Evolutionary conservation across 2,888 invertebrate genomes (phyloP), one percentile per base, ranked within the genome.

Genomic region (Prosopocoilus inquinatus): DNA sequence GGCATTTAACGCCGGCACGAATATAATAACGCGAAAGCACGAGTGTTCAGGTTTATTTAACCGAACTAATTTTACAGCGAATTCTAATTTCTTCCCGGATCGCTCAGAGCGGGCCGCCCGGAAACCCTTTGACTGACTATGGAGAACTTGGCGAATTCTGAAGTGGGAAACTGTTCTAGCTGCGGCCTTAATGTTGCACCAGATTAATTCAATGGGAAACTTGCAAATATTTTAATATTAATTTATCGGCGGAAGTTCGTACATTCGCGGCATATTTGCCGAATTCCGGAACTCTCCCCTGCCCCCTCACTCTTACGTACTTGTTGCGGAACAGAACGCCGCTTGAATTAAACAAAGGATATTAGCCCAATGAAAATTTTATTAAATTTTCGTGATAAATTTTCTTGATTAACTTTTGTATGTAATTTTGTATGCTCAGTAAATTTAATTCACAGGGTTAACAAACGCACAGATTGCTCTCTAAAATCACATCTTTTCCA

Each of bases 51-150:
- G 50, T 50, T 50, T 50, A 50, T 50, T 50, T 50, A 50, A 50
- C 50, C 50, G 50, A 50, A 50, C 50, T 50, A 50, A 50, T 50
- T 50, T 50, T 43, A 43, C 43, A 50, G 50, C 50, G 41, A 50
- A 50, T 50, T 50, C 50, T 43, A 50, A 50, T 50, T 49, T 50
- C 41, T 41, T 15, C 15, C 13, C 13, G 12, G 41, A 41, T 28
- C 20, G 20, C 20, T 28, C 20, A 28, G 41, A 12, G 15, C 13
- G n/a, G 41, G 41, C 13, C 9, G 41, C 3, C 13, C 16, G 41
- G 41, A 41, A 41, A 41, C 16, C 41, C 15, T 41, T 41, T 41
- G 41, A 41, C 41, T 41, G 41, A 41, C 15, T 11, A 13, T 41
- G 41, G 12, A 13, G 41, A 41, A 41, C 41, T 41, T 41, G 9